phyloP scores from a whole-genome alignment of 2,888 invertebrate genomes.

The Oeneis ivallda region DNA sequence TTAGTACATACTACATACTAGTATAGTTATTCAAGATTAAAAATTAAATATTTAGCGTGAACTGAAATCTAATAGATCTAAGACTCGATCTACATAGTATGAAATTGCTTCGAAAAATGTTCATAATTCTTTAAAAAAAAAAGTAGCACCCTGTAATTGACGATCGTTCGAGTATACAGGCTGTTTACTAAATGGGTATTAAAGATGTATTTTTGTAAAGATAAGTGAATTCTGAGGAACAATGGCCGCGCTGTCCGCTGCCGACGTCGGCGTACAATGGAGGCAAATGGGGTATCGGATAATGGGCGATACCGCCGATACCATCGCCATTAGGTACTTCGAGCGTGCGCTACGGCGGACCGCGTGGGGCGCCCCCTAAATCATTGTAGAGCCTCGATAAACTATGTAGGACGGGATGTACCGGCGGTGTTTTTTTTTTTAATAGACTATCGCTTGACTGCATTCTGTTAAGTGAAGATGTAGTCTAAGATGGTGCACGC shows the following conservation, averaged over 20 bases:
- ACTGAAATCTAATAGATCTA: no score
- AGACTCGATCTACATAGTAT: no score
- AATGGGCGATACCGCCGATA: slow-evolving; percentile 24
- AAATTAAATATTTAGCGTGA: no score
- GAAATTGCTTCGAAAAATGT: no score
- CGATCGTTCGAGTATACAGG: not conserved
- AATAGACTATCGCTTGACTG: no score
- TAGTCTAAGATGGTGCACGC: no score
- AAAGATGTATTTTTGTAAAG: slow-evolving; percentile 40
- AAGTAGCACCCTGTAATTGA: not conserved
- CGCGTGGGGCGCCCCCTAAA: slow-evolving; percentile 33
- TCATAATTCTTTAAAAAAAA: no score
- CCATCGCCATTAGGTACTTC: slow-evolving; percentile 30
- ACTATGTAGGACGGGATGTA: not conserved
- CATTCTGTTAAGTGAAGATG: no score
- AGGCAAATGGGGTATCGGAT: slow-evolving; percentile 45
- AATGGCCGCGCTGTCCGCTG: slow-evolving; percentile 37
- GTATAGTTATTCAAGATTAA: no score
- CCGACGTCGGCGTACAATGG: slow-evolving; percentile 37
- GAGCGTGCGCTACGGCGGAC: slow-evolving; percentile 17
- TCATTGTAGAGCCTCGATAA: slow-evolving; percentile 31
- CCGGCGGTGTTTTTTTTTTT: no score
- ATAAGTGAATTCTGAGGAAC: slow-evolving; percentile 41
- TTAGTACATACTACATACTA: no score
- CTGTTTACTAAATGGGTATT: slow-evolving; percentile 26